Percentiles rank a stretch among this genome's conserved stretches.
Conservation (phyloP, 2,113 vertebrate genomes). For the Leptodactylus fuscus region DNA sequence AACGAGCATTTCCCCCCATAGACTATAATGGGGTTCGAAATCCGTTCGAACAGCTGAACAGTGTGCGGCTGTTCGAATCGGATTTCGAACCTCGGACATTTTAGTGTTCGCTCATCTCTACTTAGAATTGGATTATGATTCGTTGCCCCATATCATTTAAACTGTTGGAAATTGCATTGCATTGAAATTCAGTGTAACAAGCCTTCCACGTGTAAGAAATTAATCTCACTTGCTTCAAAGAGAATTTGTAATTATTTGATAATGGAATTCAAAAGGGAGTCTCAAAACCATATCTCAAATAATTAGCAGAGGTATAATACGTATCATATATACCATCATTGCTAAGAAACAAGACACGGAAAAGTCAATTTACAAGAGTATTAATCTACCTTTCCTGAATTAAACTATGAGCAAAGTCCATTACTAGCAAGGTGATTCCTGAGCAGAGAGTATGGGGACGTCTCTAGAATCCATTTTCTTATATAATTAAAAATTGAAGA, state of each 20-base stretch:
- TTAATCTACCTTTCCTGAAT: not conserved
- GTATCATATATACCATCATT: not conserved
- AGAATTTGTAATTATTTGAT: conserved; percentile 1
- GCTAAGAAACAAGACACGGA: not conserved
- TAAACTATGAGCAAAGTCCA: not conserved
- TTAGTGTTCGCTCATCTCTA: too few species aligned
- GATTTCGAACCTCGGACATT: too few species aligned
- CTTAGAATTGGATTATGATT: too few species aligned
- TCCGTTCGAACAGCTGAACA: too few species aligned
- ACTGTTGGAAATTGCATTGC: not conserved
- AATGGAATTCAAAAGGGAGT: not conserved
- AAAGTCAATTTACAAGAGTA: not conserved
- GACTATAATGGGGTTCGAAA: too few species aligned
- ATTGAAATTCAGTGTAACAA: not conserved
- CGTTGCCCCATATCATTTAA: not conserved
- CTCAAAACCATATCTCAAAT: not conserved
- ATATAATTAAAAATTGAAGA: not conserved
- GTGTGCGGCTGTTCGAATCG: too few species aligned
- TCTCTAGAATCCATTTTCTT: not conserved
- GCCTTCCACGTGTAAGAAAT: not conserved
- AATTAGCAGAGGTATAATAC: not conserved
- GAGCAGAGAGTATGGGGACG: not conserved
- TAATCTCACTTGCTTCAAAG: not conserved
- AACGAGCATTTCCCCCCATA: too few species aligned
- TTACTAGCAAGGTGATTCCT: not conserved